Conservation (phyloP, 2,113 vertebrate genomes). For the Zeus faber region DNA sequence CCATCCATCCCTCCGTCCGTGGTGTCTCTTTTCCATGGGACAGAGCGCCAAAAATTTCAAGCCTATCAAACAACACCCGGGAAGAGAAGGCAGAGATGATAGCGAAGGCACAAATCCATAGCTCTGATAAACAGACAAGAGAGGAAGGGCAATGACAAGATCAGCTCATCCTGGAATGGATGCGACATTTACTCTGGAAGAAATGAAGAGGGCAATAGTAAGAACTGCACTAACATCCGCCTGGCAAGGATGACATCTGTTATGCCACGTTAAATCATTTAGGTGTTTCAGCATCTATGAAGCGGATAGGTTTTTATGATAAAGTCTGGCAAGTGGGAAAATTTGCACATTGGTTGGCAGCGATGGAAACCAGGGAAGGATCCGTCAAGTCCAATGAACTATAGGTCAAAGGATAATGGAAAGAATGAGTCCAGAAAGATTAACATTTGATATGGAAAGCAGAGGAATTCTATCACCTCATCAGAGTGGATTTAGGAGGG, state of each 20-base stretch:
- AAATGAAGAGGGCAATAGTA: not conserved
- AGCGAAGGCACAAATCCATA: not conserved
- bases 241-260: constrained; percentile 1
- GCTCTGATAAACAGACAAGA: not conserved
- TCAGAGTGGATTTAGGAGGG: constrained; percentile 1
- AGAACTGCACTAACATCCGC: not conserved
- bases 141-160: not conserved
- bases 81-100: not conserved
- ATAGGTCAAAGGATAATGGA: constrained; percentile 3
- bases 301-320: not conserved
- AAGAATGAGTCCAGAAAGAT: not conserved
- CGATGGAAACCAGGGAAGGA: not conserved
- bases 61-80: no score
- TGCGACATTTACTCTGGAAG: not conserved
- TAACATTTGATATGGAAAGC: not conserved
- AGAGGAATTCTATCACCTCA: constrained; percentile 1
- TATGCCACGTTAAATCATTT: not conserved
- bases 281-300: not conserved
- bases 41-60: no score
- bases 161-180: not conserved
- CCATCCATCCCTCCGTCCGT: no score
- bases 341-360: not conserved
- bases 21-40: no score
- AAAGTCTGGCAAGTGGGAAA: not conserved
- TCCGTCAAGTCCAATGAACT: not conserved